Conservation (phyloP, 2,888 invertebrate species). For the Chrysopilus asiliformis region DNA sequence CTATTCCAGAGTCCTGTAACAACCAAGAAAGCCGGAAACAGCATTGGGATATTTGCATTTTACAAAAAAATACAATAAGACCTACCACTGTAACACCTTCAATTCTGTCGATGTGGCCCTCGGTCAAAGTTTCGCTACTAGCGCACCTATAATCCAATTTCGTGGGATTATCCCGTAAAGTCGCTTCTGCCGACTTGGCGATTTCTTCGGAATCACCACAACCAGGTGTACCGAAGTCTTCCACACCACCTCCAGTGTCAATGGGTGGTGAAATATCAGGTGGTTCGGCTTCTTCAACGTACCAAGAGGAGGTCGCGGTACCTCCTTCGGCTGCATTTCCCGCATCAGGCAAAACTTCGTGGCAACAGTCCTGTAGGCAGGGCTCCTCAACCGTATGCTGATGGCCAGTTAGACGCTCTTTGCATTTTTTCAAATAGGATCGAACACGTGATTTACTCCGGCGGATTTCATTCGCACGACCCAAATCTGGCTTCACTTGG, state of each 20-base stretch:
- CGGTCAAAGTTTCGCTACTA: too few species aligned
- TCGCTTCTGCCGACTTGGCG: background rate
- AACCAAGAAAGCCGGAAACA: too few species aligned
- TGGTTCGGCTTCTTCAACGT: conserved; percentile 13
- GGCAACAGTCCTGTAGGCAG: background rate
- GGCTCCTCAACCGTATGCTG: conserved; percentile 7
- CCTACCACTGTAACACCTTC: too few species aligned
- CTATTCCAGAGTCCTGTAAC: conserved; percentile 21
- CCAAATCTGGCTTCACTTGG: conserved; percentile 3
- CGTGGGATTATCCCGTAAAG: too few species aligned
- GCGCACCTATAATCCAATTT: too few species aligned
- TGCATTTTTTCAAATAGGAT: conserved; percentile 33
- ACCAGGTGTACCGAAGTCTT: too few species aligned
- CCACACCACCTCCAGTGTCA: conserved; percentile 3
- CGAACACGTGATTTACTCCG: conserved; percentile 36
- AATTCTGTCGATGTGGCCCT: too few species aligned
- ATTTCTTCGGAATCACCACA: too few species aligned
- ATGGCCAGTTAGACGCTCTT: conserved; percentile 33
- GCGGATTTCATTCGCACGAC: conserved; percentile 18
- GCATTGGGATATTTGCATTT: too few species aligned
- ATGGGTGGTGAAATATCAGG: conserved; percentile 7
- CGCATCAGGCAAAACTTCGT: conserved; percentile 8
- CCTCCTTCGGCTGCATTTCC: conserved; percentile 6
- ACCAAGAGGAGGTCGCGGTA: conserved; percentile 16
- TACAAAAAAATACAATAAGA: too few species aligned